Base-by-base conservation (phyloP, 2,797 vertebrate genomes). In the Acanthurus leucopareius region DNA sequence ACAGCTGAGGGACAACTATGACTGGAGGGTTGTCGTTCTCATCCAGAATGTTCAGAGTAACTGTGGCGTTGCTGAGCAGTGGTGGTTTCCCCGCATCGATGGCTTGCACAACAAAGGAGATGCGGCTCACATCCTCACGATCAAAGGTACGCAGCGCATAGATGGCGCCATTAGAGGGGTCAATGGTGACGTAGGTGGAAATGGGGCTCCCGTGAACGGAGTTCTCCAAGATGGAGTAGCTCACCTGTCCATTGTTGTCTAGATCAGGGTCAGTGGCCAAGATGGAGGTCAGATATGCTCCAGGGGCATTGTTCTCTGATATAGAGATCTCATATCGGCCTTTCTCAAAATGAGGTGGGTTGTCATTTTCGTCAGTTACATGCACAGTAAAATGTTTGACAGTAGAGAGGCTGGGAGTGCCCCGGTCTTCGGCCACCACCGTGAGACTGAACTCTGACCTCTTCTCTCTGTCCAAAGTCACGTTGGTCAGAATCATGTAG, bases 351-450 rank as follows among this genome's bases (percentile, higher is more conserved):
- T 86, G 95, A 3, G 98, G 98, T 0, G 97, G 94, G 75, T 99
- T 99, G 95, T 99, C 98, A 58, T 99, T 99, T 78, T 98, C 96
- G 83, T 99, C 98, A 53, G 95, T 95, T 47, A 99, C 91, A 47
- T 98, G 97, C 62, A 99, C 97, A 5, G 96, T 98, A 87, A 99
- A 98, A 79, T 99, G 97, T 87, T 98, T 98, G 44, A 97, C 93
- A 10, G 97, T 97, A 2, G 97, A 99, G 64, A 98, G 97, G 81
- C 96, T 97, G 1, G 97, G 97, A 0, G 90, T 95, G 35, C 98
- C 98, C 64, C 89, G 94, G 94, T 99, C 98, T 89, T 99, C 97
- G 0, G 98, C 98, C 63, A 99, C 96, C 69, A 99, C 95, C 2
- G 97, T 98, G 87, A 99, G 93, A 58, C 97, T 97, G 84, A 97